A percentile compares a stretch with the other conserved stretches of the same genome.
phyloP scores from a whole-genome alignment of 2,888 invertebrate species.

The Ceratothoa steindachneri region DNA sequence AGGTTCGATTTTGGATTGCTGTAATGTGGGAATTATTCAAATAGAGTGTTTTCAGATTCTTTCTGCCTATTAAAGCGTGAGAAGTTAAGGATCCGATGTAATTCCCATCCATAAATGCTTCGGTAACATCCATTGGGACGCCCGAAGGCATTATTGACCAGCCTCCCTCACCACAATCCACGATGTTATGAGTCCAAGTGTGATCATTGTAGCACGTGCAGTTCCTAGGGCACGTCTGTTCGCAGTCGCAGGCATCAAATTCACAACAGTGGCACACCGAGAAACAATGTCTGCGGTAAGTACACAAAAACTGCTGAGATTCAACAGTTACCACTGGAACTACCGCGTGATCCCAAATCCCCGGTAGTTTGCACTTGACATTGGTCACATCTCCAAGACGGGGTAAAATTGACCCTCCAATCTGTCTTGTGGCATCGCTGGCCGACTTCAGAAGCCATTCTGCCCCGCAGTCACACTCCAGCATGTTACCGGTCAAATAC shows the following conservation, averaged over 20 bases:
- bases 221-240: constrained; percentile 90
- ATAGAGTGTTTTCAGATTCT: constrained; percentile 79
- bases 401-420: constrained; percentile 32
- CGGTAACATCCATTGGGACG: constrained; percentile 93
- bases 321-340: constrained; percentile 54
- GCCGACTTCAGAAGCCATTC: constrained; percentile 77
- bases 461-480: constrained; percentile 80
- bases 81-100: constrained; percentile 79
- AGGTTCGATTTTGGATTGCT: constrained; percentile 80
- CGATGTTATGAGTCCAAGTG: constrained; percentile 86
- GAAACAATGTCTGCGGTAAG: constrained; percentile 88
- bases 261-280: constrained; percentile 93
- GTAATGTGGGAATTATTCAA: constrained; percentile 84
- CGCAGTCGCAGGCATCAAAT: constrained; percentile 94
- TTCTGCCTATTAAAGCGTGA: constrained; percentile 86
- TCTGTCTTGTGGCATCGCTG: constrained; percentile 53
- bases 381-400: constrained; percentile 36
- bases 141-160: constrained; percentile 76
- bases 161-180: constrained; percentile 78
- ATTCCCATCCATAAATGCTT: constrained; percentile 88
- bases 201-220: constrained; percentile 94
- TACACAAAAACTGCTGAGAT: constrained; percentile 84
- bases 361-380: constrained; percentile 41
- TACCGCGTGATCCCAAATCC: constrained; percentile 38
- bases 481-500: constrained; percentile 73